A percentile compares a stretch with the other conserved stretches of the same genome.
These are phyloP conservation scores for Hormiphora californensis DNA, from an alignment of 37 sponge, comb jelly and placozoan genomes.

Conservation along the genomic window DNA sequence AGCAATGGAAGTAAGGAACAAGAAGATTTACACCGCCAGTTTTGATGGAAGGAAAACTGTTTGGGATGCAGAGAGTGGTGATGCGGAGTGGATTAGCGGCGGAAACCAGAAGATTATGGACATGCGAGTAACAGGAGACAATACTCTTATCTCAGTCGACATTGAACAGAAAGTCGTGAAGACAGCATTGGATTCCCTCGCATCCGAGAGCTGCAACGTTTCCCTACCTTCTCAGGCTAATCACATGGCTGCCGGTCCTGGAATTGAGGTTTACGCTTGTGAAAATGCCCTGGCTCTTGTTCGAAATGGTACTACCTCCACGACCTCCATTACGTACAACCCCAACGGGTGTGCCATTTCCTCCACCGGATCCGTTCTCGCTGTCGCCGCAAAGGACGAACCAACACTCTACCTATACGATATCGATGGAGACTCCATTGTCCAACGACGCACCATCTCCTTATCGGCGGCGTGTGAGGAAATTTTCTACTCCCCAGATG, in stretches of 20 bases:
- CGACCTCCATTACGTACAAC: neutral
- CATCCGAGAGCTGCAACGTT: neutral
- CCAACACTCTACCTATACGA: constrained; percentile 14
- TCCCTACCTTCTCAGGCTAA: constrained; percentile 18
- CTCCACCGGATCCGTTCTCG: constrained; percentile 11
- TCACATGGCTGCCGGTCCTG: neutral
- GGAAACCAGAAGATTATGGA: neutral
- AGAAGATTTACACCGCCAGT: constrained; percentile 69
- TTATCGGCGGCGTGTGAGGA: neutral
- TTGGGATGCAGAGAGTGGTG: constrained; percentile 44
- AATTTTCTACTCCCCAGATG: constrained; percentile 11
- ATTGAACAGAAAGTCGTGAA: neutral
- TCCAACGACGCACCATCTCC: neutral
- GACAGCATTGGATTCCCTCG: neutral
- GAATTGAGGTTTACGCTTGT: constrained; percentile 25
- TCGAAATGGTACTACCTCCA: neutral
- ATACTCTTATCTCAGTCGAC: constrained; percentile 6
- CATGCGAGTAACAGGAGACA: neutral
- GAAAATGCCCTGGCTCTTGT: neutral
- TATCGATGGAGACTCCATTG: neutral
- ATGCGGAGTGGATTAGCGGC: neutral
- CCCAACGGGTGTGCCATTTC: constrained; percentile 33
- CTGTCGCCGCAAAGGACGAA: constrained; percentile 34
- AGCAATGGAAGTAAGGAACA: constrained; percentile 56
- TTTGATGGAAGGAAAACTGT: constrained; percentile 59